A percentile compares a stretch with the other conserved stretches of the same genome.
These are phyloP conservation scores for Microcebus lehilahytsara DNA, from an alignment of 2,113 vertebrate genomes.

Conservation along the genomic window DNA sequence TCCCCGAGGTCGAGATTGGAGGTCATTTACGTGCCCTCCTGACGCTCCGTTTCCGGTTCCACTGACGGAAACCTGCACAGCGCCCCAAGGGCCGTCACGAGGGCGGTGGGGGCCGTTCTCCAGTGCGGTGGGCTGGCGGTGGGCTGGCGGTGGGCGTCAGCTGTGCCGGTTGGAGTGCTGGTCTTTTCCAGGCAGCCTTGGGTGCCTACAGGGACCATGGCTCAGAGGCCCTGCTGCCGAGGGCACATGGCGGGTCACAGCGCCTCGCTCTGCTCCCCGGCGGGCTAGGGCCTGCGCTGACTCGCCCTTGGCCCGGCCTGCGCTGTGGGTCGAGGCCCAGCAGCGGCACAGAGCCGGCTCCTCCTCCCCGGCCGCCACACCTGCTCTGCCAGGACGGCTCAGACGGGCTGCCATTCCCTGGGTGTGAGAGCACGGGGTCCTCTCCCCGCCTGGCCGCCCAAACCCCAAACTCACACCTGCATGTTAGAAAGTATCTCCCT, in stretches of 20 bases:
- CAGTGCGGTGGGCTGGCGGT: background rate
- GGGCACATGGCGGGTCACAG: accelerated
- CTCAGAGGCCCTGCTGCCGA: background rate
- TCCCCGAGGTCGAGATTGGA: background rate
- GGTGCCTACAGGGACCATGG: background rate
- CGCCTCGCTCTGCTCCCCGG: background rate
- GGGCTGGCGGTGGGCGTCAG: background rate
- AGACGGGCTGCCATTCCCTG: background rate
- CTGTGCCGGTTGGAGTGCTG: accelerated
- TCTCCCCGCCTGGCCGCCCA: too few relatives aligned
- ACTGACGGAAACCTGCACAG: accelerated
- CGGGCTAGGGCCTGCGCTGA: background rate
- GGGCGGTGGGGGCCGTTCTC: background rate
- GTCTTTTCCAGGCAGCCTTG: background rate
- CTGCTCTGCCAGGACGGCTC: background rate
- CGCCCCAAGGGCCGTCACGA: accelerated
- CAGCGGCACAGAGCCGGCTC: background rate
- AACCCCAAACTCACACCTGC: background rate
- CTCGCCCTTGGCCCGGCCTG: background rate
- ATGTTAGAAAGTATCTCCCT: background rate
- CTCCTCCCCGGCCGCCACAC: background rate
- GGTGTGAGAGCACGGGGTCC: accelerated
- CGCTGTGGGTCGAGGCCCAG: background rate
- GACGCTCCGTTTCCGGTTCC: accelerated
- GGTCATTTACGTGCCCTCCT: background rate